These are phyloP conservation scores for Dryoscopus gambensis DNA, from an alignment of 2,113 vertebrate species.

Conservation along the genomic window DNA sequence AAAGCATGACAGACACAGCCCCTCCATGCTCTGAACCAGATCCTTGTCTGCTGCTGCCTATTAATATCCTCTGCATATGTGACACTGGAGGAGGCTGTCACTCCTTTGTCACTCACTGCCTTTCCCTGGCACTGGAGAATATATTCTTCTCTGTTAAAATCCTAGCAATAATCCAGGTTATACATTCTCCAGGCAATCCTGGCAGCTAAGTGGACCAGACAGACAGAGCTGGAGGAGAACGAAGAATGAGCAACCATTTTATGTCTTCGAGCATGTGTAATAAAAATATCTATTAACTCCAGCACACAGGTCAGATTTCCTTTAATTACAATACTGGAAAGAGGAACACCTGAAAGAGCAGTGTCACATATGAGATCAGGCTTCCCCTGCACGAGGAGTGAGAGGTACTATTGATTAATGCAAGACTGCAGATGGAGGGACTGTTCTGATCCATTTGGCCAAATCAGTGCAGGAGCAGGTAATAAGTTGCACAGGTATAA, in stretches of 20 bases:
- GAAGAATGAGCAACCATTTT: neutral
- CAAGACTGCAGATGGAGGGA: neutral
- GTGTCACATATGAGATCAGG: neutral
- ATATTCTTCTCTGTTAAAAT: neutral
- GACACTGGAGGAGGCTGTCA: neutral
- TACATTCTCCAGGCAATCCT: neutral
- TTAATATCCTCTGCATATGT: neutral
- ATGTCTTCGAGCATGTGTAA: neutral
- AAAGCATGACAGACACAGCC: neutral
- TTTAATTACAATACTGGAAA: constrained; percentile 19
- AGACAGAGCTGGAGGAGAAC: neutral
- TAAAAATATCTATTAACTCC: constrained; percentile 39
- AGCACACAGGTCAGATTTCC: neutral
- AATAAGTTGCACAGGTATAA: neutral
- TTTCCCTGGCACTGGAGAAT: neutral
- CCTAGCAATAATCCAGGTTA: neutral
- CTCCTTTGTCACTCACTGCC: neutral
- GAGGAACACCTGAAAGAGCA: neutral
- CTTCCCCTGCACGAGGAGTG: neutral
- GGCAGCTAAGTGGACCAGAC: neutral
- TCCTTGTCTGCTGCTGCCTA: neutral
- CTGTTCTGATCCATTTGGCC: neutral
- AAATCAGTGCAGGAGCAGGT: neutral
- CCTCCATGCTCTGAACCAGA: neutral
- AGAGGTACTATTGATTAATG: neutral